Evolutionary conservation across 2,888 invertebrate genomes (phyloP).

Genomic region (Nebria salina): DNA sequence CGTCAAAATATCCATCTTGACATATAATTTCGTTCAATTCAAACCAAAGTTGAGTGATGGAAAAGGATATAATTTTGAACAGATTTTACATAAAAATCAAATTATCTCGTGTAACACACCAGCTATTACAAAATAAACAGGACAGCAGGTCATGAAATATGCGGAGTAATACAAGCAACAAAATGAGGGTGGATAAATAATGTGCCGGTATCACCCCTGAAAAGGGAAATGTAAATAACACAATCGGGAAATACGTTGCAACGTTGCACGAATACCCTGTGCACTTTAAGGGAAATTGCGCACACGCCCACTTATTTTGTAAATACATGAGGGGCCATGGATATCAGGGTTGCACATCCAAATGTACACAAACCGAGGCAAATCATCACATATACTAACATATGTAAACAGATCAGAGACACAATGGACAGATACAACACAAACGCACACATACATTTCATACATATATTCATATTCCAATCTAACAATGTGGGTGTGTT

Average conservation of each 20-base stretch:
- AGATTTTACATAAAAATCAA: slow-evolving; percentile 1
- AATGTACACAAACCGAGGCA: too few relatives aligned
- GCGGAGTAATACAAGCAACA: slow-evolving; percentile 4
- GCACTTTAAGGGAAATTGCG: neutral
- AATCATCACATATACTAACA: too few relatives aligned
- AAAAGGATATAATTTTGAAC: neutral
- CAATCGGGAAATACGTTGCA: neutral
- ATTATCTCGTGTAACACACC: neutral
- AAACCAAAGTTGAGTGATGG: neutral
- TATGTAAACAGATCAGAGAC: neutral
- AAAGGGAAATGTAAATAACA: neutral
- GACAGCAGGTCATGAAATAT: slow-evolving; percentile 24
- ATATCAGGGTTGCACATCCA: neutral
- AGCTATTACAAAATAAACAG: slow-evolving; percentile 6
- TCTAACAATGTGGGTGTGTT: neutral
- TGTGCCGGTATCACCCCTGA: neutral
- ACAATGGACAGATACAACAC: neutral
- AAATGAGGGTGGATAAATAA: neutral
- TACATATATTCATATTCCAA: neutral
- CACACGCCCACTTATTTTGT: neutral
- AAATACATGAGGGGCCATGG: neutral
- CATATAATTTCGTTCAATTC: neutral
- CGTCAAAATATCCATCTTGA: neutral
- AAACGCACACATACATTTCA: neutral
- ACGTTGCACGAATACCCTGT: neutral